phyloP scores from a whole-genome alignment of 23 tunicate species.

The Styela clava region DNA sequence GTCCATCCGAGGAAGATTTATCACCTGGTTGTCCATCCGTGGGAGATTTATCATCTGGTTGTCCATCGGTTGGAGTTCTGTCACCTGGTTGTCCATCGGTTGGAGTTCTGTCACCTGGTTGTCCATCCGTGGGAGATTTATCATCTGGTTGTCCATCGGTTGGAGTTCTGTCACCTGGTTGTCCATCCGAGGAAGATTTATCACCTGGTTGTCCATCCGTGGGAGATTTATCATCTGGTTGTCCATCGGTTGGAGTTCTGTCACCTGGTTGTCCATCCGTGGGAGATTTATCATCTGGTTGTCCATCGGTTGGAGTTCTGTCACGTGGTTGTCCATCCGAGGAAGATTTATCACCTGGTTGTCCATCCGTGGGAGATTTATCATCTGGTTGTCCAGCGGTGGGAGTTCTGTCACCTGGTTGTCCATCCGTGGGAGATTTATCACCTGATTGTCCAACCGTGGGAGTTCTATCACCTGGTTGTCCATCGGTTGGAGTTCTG shows the following conservation, averaged over 20 bases:
- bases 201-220: too few relatives aligned
- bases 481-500: background rate
- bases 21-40: background rate
- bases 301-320: background rate
- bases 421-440: background rate
- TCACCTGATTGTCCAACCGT: background rate
- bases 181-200: background rate
- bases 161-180: background rate
- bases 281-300: background rate
- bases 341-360: background rate
- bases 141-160: too few relatives aligned
- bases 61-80: background rate
- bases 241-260: background rate
- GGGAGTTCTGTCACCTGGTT: conserved; percentile 4
- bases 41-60: too few relatives aligned
- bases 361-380: background rate
- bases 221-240: background rate
- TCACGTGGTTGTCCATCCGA: background rate
- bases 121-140: background rate
- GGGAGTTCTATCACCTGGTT: too few relatives aligned
- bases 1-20: background rate
- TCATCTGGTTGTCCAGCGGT: background rate
- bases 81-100: background rate
- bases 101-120: background rate
- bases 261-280: background rate